Percentiles rank a stretch among this genome's conserved stretches.
Evolutionary conservation across 2,797 vertebrate species (phyloP).

Genomic region (Scolopax rusticola): DNA sequence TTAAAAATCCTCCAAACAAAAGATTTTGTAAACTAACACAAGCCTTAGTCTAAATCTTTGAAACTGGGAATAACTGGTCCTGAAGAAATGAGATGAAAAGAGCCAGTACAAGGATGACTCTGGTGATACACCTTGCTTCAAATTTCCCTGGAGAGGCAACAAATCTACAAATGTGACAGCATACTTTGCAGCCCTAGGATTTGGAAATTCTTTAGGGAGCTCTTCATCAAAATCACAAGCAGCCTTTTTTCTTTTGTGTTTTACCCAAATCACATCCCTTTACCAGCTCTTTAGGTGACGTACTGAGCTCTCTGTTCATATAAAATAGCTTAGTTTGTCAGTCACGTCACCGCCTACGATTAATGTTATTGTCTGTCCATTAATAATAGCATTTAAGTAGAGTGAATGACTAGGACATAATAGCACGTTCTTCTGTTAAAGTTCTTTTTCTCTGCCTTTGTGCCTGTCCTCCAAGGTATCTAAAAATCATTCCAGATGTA

Average conservation of each 20-base stretch:
- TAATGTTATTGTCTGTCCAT: slow-evolving; percentile 25
- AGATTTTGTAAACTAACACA: not conserved
- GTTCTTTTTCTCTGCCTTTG: not conserved
- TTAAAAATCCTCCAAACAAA: not conserved
- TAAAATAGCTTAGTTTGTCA: not conserved
- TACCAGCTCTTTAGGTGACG: not conserved
- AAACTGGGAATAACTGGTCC: not conserved
- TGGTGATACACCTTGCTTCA: not conserved
- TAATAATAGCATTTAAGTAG: slow-evolving; percentile 2
- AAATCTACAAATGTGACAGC: not conserved
- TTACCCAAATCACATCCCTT: not conserved
- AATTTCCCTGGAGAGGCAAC: not conserved
- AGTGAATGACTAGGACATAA: not conserved
- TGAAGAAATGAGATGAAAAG: not conserved
- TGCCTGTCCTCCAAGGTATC: not conserved
- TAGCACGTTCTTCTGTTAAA: not conserved
- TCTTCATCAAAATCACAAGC: not conserved
- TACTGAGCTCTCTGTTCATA: not conserved
- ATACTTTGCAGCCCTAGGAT: not conserved
- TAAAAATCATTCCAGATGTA: not conserved
- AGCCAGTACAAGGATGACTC: not conserved
- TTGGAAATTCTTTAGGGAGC: not conserved
- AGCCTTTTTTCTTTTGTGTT: not conserved
- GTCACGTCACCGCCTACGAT: not conserved
- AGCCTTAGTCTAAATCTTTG: not conserved